Evolutionary conservation across 2,888 invertebrate species (phyloP).

Genomic region (Phoenoteleia sp.): DNA sequence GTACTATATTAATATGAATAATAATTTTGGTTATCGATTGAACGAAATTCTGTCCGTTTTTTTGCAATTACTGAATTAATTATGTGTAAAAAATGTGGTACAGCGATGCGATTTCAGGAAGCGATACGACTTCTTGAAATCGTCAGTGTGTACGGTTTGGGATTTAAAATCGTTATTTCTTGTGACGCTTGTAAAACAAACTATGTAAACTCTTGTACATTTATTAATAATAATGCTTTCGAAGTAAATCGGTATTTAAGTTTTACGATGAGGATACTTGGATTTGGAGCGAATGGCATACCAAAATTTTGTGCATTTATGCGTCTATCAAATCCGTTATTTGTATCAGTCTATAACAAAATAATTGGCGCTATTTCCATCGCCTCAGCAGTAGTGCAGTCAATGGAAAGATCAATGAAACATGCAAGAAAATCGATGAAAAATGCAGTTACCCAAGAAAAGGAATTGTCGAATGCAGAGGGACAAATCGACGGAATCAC

Average conservation of each 20-base stretch:
- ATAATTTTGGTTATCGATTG: conserved; percentile 7
- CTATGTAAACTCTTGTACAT: conserved; percentile 29
- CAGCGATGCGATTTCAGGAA: conserved; percentile 67
- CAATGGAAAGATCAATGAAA: too few species aligned
- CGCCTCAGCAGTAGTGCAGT: background rate
- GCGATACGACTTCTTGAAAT: too few species aligned
- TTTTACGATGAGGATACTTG: conserved; percentile 44
- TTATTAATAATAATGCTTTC: conserved; percentile 17
- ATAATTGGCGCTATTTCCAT: conserved; percentile 14
- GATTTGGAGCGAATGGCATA: conserved; percentile 25
- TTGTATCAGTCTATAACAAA: background rate
- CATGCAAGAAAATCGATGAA: background rate
- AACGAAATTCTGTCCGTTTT: conserved; percentile 33
- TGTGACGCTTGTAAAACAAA: conserved; percentile 21
- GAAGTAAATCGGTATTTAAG: conserved; percentile 38
- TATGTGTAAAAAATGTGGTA: conserved; percentile 66
- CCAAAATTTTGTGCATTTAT: conserved; percentile 32
- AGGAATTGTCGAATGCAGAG: background rate
- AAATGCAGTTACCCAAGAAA: background rate
- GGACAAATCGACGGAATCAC: background rate
- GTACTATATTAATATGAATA: too few species aligned
- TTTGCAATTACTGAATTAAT: conserved; percentile 15
- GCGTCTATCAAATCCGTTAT: conserved; percentile 18
- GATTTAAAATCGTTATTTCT: conserved; percentile 41
- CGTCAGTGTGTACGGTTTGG: conserved; percentile 68